phyloP scores from a whole-genome alignment of 2,888 invertebrate species.

The Plutella xylostella region DNA sequence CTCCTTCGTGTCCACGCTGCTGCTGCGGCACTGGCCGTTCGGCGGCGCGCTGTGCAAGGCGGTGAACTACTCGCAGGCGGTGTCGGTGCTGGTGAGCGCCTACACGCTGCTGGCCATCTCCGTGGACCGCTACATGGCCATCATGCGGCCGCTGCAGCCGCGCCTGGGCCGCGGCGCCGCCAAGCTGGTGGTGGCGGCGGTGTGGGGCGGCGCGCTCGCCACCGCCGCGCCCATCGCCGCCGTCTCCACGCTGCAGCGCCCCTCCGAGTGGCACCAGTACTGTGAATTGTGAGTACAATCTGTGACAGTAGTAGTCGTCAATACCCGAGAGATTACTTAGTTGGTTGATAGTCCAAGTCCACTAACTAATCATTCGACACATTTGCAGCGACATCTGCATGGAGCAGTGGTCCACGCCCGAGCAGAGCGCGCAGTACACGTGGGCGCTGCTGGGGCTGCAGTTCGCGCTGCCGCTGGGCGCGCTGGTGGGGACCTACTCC shows the following conservation, averaged over 20 bases:
- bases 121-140: constrained; percentile 90
- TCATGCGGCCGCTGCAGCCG: constrained; percentile 88
- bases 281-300: constrained; percentile 74
- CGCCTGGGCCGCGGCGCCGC: constrained; percentile 80
- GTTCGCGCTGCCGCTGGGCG: constrained; percentile 84
- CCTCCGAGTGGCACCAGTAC: constrained; percentile 69
- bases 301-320: no score
- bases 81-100: constrained; percentile 86
- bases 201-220: constrained; percentile 81
- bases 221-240: constrained; percentile 86
- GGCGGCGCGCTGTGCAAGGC: constrained; percentile 83
- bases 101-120: constrained; percentile 93
- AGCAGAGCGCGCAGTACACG: constrained; percentile 79
- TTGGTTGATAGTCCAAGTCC: no score
- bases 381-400: constrained; percentile 78
- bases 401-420: constrained; percentile 76
- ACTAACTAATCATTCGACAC: no score
- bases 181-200: constrained; percentile 74
- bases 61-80: constrained; percentile 85
- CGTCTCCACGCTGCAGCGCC: constrained; percentile 76
- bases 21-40: constrained; percentile 91
- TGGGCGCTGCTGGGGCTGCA: constrained; percentile 83
- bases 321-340: no score
- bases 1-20: constrained; percentile 83
- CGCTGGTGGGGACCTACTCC: constrained; percentile 86